Evolutionary conservation across 2,888 invertebrate genomes (phyloP).

Genomic region (Ecliptopera silaceata): DNA sequence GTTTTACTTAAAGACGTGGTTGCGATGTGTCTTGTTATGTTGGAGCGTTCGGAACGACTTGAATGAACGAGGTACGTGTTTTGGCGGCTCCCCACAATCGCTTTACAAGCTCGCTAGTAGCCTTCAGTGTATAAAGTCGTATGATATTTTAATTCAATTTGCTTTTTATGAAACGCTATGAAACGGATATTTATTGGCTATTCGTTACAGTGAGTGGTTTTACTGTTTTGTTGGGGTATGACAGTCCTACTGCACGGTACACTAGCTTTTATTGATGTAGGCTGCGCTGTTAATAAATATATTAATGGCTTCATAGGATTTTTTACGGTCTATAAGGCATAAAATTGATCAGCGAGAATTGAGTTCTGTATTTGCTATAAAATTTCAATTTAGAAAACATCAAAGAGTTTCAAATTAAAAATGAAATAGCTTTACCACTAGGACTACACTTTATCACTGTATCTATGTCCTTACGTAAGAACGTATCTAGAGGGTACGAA

Average conservation of each 20-base stretch:
- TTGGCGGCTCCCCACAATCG: conserved; percentile 72
- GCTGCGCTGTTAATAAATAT: conserved; percentile 21
- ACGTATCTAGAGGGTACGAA: no score
- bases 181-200: conserved; percentile 47
- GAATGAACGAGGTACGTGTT: conserved; percentile 78
- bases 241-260: conserved; percentile 35
- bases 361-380: no score
- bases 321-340: not conserved
- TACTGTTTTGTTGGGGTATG: conserved; percentile 49
- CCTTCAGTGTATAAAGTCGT: conserved; percentile 21
- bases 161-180: conserved; percentile 41
- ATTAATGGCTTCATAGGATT: conserved; percentile 11
- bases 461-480: no score
- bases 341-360: not conserved
- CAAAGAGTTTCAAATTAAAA: no score
- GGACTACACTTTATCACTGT: no score
- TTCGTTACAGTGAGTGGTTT: conserved; percentile 45
- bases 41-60: conserved; percentile 63
- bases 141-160: conserved; percentile 36
- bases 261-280: conserved; percentile 36
- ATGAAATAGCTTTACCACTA: no score
- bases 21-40: conserved; percentile 48
- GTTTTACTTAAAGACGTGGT: conserved; percentile 1
- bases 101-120: conserved; percentile 56
- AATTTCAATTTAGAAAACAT: not conserved